Percentiles rank a stretch among this genome's conserved stretches.
phyloP scores from a whole-genome alignment of 2,888 invertebrate genomes.

The Lasioglossum morio region DNA sequence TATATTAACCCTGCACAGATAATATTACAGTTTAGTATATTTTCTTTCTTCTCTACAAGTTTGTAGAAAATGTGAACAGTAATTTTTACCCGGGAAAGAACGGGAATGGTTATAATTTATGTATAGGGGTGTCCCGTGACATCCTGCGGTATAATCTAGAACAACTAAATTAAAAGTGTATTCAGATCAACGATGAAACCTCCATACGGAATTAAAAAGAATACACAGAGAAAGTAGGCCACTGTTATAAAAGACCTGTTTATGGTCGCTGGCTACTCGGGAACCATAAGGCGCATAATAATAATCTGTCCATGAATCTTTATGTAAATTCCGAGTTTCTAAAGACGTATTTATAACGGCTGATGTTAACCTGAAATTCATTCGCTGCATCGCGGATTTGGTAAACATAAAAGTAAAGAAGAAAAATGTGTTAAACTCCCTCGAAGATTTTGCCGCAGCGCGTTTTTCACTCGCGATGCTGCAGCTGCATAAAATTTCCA shows the following conservation, averaged over 20 bases:
- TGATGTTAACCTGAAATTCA: neutral
- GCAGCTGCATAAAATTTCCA: neutral
- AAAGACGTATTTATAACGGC: conserved; percentile 4
- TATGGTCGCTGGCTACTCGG: neutral
- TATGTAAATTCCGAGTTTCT: neutral
- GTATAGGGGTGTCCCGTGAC: neutral
- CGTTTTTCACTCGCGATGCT: neutral
- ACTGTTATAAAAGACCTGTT: neutral
- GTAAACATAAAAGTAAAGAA: neutral
- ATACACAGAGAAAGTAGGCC: neutral
- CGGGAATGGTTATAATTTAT: neutral
- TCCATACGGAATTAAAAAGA: neutral
- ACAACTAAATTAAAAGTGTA: neutral
- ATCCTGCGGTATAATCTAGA: neutral
- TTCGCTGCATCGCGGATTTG: neutral
- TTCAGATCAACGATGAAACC: neutral
- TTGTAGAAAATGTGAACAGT: neutral
- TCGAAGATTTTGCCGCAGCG: neutral
- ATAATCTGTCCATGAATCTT: conserved; percentile 3
- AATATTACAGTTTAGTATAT: neutral
- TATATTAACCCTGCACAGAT: neutral
- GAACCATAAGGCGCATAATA: neutral
- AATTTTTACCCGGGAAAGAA: neutral
- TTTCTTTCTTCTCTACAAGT: neutral
- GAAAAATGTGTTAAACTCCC: neutral